Base-by-base conservation (phyloP, 1,140 invertebrate genomes). In the Drosophila teissieri region DNA sequence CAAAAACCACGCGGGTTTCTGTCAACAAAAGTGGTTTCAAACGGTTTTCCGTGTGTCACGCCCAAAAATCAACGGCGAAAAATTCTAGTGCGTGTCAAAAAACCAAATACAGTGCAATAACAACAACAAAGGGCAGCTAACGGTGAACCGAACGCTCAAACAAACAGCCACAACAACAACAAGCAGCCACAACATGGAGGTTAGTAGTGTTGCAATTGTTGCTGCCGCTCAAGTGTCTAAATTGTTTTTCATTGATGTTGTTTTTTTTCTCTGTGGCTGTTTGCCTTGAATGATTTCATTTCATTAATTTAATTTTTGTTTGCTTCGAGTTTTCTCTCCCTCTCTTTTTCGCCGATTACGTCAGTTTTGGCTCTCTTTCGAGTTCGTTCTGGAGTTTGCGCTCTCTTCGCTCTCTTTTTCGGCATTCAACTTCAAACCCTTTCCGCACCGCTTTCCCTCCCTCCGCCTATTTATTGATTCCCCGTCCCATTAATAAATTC, bases 271-370 rank as follows among this genome's bases (percentile, higher is more conserved):
- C n/a, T 40, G 2, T 40, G 49, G 65, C 17, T 31, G 74, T 73
- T 86, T 58, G 81, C 79, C 79, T 86, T 86, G 83, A 82, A 88
- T 86, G 83, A 86, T 88, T 88, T 86, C 69, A 86, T 86, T 88
- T 76, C 62, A 70, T 75, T 69, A 78, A 75, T 62, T 65, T 49
- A 34, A 2, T 17, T 51, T 61, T 49, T 58, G 53, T 70, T 70
- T 77, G 74, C 57, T 39, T 24, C 24, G 24, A 53, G 57, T 69
- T 48, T 58, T 40, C 54, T 42, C 57, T 69, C 53, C 46, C 63
- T 44, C 24, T 24, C 49, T 48, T 42, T 17, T 37, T 46, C 60
- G 27, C 62, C 74, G 84, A 88, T 88, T 88, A 88, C 83, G 83
- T 88, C 83, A 88, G 83, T 88, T 78, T 72, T 78, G 52, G 49